Base-by-base conservation (phyloP, 2,113 vertebrate species). In the Microcebus tavaratra region DNA sequence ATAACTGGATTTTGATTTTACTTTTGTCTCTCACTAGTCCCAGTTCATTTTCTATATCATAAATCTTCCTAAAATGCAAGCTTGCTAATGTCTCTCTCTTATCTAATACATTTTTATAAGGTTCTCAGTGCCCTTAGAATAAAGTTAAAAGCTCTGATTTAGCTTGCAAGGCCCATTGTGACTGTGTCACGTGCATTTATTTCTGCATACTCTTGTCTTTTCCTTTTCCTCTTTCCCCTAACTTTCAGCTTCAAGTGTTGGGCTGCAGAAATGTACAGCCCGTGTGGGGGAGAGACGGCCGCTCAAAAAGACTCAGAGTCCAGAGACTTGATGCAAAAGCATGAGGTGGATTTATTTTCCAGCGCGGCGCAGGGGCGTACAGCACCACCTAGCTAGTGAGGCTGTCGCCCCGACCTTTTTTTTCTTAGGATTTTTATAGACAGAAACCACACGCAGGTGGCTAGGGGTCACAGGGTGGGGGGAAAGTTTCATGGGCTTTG, bases 61-160 rank as follows among this genome's bases (percentile, higher is more conserved):
- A 91, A 83, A 83, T 79, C n/a, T 59, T 90, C 53, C 82, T 67
- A 79, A 95, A 93, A 85, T 70, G 75, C 10, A 93, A 78, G 55
- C 12, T 59, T 63, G 31, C 45, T 86, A 82, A 86, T 45, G 4
- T 57, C 11, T 57, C 9, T 1, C 9, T 73, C 57, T 82, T 36
- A 57, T 42, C 7, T 91, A 45, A 80, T 61, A 36, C 63, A 55
- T 91, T 88, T 90, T 93, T 88, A 48, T 75, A 55, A 81, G 39
- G 23, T 84, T 91, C 57, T 93, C n/a, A 2, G 9, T 85, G 17
- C 10, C 18, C 13, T 80, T n/a, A 84, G 39, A 39, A 80, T 88
- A 79, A 68, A 80, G 45, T 78, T 31, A 84, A 68, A 86, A 82
- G 31, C 34, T 79, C 68, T 53, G 31, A 63, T 82, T 63, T 85